Evolutionary conservation across 1,140 invertebrate genomes (phyloP).

Genomic region (Apis mellifera): Amel_HAv3.1 CM009945.2:7172501-7173000

Average conservation of each 20-base stretch:
- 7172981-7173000: conserved; percentile 62
- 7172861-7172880: conserved; percentile 63
- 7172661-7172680: conserved; percentile 33
- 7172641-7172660: not conserved
- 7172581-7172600: conserved; percentile 39
- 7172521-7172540: conserved; percentile 76
- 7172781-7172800: conserved; percentile 27
- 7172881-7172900: conserved; percentile 68
- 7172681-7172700: conserved; percentile 63
- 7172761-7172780: conserved; percentile 24
- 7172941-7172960: conserved; percentile 83
- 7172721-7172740: conserved; percentile 16
- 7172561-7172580: conserved; percentile 18
- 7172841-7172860: conserved; percentile 58
- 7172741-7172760: conserved; percentile 33
- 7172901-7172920: conserved; percentile 79
- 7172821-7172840: conserved; percentile 28
- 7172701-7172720: conserved; percentile 39
- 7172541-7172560: conserved; percentile 49
- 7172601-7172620: conserved; percentile 50
- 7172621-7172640: conserved; percentile 13
- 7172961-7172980: conserved; percentile 79
- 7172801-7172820: conserved; percentile 21
- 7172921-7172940: conserved; percentile 81
- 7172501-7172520: conserved; percentile 80